Base-by-base conservation (phyloP, 2,888 invertebrate species). In the Pelosia muscerda region DNA sequence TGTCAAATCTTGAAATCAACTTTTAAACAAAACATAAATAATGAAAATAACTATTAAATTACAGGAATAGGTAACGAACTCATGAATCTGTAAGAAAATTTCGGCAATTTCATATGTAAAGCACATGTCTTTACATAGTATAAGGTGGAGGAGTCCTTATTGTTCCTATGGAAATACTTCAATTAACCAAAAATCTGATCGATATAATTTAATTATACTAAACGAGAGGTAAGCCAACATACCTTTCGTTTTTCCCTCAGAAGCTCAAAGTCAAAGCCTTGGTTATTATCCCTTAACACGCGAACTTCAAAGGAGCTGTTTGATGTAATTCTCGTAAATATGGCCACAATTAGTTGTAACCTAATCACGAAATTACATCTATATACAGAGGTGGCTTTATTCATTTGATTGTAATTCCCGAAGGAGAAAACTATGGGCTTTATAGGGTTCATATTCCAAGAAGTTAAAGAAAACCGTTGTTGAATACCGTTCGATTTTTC, bases 261-360 rank as follows among this genome's bases (percentile, higher is more conserved):
- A 53, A 53, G 22, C 28, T 53, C 8, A 60, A 42, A 42, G 19
- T 25, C 42, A 60, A 42, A 42, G 26, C 19, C 28, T 19, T 23
- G 31, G 49, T 49, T 62, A 67, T 63, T 34, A 34, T 34, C 58
- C 28, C 58, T 49, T 15, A 58, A 23, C 66, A 63, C 66, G 66
- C 57, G 34, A 67, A 34, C 57, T 23, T 38, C 26, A 60, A 54
- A n/a, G 65, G 2, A 49, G 59, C 23, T 34, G 42, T 56, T 26
- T 38, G 63, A 15, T 59, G 22, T 38, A 67, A 49, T 9, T 31
- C 22, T 74, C 49, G 58, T 76, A 63, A 26, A 63, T 31, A 25
- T 63, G 28, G 25, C 38, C 22, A n/a, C 64, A 74, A 72, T 74
- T 66, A 68, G 62, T 38, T n/a, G 60, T 66, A 57, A 67, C 53